phyloP scores from a whole-genome alignment of 2,797 vertebrate species.

The Craterocephalus amniculus region DNA sequence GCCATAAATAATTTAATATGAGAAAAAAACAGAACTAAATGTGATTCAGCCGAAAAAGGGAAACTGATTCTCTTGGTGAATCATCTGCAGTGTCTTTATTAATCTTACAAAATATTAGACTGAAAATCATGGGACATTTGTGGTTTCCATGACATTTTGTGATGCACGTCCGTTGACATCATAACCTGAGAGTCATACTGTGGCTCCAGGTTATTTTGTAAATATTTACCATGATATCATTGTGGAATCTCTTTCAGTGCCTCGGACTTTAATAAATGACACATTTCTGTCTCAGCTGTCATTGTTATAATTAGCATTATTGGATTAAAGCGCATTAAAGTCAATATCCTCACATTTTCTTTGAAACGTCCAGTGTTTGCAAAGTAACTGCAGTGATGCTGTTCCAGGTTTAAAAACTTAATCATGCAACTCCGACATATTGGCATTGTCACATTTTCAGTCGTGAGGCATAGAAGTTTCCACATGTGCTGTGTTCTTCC shows the following conservation, averaged over 20 bases:
- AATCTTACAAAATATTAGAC: slow-evolving; percentile 5
- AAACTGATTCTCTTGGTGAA: background rate
- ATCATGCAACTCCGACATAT: background rate
- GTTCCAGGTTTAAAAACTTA: background rate
- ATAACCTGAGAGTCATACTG: slow-evolving; percentile 11
- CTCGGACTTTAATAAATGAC: background rate
- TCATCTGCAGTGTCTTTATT: background rate
- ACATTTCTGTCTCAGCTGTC: background rate
- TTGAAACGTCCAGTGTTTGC: no score
- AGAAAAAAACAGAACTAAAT: no score
- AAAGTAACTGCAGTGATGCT: background rate
- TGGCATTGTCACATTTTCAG: background rate
- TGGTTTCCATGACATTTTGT: slow-evolving; percentile 15
- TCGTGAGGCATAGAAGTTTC: background rate
- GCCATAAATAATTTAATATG: no score
- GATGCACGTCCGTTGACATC: slow-evolving; percentile 5
- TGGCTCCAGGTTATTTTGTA: background rate
- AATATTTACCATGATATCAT: background rate
- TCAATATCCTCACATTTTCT: background rate
- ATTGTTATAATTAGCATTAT: no score
- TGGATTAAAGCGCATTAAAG: background rate
- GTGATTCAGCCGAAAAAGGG: no score
- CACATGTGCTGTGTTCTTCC: slow-evolving; percentile 3
- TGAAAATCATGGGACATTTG: background rate
- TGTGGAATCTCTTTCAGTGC: background rate